Evolutionary conservation across 1,140 invertebrate genomes (phyloP).

Genomic region (Pseudachorutes palmiensis): DNA sequence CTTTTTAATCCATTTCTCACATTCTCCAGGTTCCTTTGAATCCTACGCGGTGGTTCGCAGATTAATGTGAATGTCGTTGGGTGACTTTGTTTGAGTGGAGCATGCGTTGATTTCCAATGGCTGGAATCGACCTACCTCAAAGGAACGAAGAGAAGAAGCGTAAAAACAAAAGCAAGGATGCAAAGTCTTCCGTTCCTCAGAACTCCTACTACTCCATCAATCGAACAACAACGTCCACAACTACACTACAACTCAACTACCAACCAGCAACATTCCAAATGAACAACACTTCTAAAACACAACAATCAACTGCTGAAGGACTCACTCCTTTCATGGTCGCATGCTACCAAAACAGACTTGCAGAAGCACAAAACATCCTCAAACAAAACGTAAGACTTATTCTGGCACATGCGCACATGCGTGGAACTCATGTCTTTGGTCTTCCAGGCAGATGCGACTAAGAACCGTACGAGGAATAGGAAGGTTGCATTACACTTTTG

Average conservation of each 20-base stretch:
- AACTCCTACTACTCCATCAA: neutral
- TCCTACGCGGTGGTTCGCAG: no score
- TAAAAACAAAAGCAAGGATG: no score
- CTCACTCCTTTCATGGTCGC: slow-evolving; percentile 23
- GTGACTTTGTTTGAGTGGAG: no score
- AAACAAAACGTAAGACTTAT: slow-evolving; percentile 41
- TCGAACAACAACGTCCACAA: slow-evolving; percentile 8
- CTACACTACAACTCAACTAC: neutral
- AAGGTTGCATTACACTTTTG: slow-evolving; percentile 90
- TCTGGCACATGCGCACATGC: neutral
- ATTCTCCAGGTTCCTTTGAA: no score
- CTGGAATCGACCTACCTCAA: no score
- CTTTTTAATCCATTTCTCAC: no score
- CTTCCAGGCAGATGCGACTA: slow-evolving; percentile 22
- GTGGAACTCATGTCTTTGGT: neutral
- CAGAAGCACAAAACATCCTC: slow-evolving; percentile 43
- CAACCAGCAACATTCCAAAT: neutral
- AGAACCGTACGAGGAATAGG: slow-evolving; percentile 66
- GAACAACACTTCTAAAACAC: neutral
- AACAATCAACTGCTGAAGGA: neutral
- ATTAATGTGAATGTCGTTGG: no score
- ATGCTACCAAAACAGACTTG: slow-evolving; percentile 58
- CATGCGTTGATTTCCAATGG: no score
- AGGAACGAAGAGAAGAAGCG: no score
- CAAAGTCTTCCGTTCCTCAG: no score